phyloP scores from a whole-genome alignment of 1,140 invertebrate species.

The Maconellicoccus hirsutus region DNA sequence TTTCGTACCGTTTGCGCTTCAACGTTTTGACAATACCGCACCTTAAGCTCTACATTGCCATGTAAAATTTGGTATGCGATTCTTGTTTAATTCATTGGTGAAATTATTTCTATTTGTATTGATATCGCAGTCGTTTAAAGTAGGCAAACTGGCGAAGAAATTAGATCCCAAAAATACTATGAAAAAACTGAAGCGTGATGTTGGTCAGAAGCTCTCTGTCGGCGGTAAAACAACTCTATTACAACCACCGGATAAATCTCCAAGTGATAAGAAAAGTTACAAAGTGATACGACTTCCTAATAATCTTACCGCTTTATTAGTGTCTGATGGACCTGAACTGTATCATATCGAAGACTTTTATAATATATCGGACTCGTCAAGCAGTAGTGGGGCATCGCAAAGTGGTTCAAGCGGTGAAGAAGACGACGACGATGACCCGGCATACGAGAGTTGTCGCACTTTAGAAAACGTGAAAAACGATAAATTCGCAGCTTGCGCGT shows the following conservation, averaged over 20 bases:
- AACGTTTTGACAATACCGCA: not conserved
- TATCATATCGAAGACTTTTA: conserved; percentile 6
- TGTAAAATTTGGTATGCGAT: not conserved
- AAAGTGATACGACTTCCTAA: conserved; percentile 11
- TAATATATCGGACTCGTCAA: not conserved
- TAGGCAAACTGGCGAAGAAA: too few species aligned
- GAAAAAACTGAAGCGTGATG: conserved; percentile 16
- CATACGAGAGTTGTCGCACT: conserved; percentile 2
- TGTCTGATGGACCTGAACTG: conserved; percentile 6
- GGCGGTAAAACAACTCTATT: not conserved
- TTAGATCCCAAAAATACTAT: not conserved
- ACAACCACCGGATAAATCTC: conserved; percentile 15
- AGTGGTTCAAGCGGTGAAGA: not conserved
- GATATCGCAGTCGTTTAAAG: not conserved
- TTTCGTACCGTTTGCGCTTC: too few species aligned
- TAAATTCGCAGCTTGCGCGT: conserved; percentile 29
- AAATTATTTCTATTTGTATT: not conserved
- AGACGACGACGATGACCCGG: not conserved
- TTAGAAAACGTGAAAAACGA: not conserved
- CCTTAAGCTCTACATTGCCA: not conserved
- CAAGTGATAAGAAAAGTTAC: conserved; percentile 7
- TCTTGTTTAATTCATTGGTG: not conserved
- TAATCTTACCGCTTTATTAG: conserved; percentile 12
- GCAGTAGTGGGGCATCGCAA: not conserved
- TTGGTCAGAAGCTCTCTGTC: not conserved